A percentile compares a stretch with the other conserved stretches of the same genome.
phyloP scores from a whole-genome alignment of 2,113 vertebrate species.

The Gymnorhina tibicen region DNA sequence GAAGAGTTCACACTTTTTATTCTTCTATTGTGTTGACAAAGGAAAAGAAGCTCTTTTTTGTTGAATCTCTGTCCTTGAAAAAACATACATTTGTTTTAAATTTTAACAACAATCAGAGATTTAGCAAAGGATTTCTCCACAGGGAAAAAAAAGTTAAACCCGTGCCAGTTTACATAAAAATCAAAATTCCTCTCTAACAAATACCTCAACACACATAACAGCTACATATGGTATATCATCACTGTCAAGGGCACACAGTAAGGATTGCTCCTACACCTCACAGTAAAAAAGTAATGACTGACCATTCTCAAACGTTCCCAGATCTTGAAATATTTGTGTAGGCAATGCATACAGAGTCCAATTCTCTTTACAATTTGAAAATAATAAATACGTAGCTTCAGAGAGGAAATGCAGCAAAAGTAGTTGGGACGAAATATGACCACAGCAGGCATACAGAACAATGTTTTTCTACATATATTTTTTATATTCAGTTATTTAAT shows the following conservation, averaged over 20 bases:
- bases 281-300: background rate
- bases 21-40: constrained; percentile 26
- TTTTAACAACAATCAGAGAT: constrained; percentile 48
- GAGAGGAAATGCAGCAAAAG: background rate
- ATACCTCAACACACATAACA: constrained; percentile 43
- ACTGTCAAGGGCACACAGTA: background rate
- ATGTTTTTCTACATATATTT: background rate
- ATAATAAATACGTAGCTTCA: background rate
- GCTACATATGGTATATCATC: background rate
- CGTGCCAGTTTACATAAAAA: constrained; percentile 55
- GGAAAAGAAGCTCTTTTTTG: constrained; percentile 8
- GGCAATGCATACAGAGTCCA: background rate
- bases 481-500: background rate
- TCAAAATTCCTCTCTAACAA: constrained; percentile 55
- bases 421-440: background rate
- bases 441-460: background rate
- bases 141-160: constrained; percentile 7
- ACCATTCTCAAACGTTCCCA: background rate
- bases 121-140: constrained; percentile 55
- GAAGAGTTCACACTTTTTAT: constrained; percentile 33
- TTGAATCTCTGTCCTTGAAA: constrained; percentile 4
- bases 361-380: background rate
- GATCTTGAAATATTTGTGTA: constrained; percentile 11
- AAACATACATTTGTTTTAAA: constrained; percentile 64
- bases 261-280: background rate